phyloP scores from a whole-genome alignment of 2,113 vertebrate species.

The Ia io region DNA sequence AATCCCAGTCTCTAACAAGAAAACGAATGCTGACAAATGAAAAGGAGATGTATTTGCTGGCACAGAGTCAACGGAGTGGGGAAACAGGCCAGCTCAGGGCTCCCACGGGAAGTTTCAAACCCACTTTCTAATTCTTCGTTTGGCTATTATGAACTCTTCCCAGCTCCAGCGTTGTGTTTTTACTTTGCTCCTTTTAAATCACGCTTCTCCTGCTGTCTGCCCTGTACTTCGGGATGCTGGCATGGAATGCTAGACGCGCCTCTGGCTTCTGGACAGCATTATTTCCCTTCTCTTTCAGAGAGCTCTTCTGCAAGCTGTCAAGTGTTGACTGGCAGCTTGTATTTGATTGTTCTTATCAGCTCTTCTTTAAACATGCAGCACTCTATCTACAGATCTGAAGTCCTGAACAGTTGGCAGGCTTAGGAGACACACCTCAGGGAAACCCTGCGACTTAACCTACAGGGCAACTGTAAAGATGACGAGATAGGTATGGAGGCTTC shows the following conservation, averaged over 20 bases:
- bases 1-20: constrained; percentile 71
- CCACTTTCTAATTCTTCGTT: constrained; percentile 69
- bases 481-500: background rate
- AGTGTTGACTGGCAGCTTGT: background rate
- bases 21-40: constrained; percentile 75
- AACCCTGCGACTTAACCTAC: background rate
- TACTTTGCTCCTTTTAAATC: constrained; percentile 42
- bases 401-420: background rate
- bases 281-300: background rate
- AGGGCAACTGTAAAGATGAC: background rate
- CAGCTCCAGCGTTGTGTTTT: constrained; percentile 47
- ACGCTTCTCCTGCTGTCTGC: background rate
- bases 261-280: background rate
- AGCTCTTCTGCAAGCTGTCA: constrained; percentile 10
- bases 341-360: constrained; percentile 26
- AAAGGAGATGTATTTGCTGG: constrained; percentile 75
- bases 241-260: background rate
- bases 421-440: constrained; percentile 23
- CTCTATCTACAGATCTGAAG: constrained; percentile 45
- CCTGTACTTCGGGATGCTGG: background rate
- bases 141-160: constrained; percentile 60
- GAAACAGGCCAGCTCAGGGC: constrained; percentile 53
- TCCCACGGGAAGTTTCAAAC: constrained; percentile 72
- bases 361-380: background rate
- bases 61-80: background rate